Evolutionary conservation across 2,797 vertebrate genomes (phyloP).

Genomic region (Amblyraja radiata): DNA sequence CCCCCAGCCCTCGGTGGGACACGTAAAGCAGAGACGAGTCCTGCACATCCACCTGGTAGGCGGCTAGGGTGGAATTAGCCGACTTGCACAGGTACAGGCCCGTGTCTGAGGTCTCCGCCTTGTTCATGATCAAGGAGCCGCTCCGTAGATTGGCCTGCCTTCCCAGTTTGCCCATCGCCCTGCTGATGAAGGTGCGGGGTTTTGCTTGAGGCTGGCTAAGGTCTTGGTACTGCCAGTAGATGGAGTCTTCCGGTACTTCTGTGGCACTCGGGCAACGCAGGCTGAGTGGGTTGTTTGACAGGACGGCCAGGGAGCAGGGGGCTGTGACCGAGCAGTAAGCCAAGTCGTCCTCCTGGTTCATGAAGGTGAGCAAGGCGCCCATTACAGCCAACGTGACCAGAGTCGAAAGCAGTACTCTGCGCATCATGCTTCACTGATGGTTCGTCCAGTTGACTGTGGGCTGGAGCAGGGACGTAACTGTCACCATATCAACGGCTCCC

Average conservation of each 20-base stretch:
- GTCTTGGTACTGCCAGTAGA: background rate
- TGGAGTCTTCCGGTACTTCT: no score
- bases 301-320: no score
- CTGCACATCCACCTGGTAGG: constrained; percentile 44
- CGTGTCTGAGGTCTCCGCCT: constrained; percentile 42
- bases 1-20: no score
- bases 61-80: background rate
- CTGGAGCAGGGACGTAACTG: background rate
- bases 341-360: background rate
- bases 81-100: constrained; percentile 48
- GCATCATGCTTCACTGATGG: background rate
- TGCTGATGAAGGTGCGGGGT: background rate
- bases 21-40: no score
- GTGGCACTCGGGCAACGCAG: no score
- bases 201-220: background rate
- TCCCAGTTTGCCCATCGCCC: background rate
- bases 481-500: no score
- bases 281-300: no score
- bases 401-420: background rate
- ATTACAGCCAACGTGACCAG: background rate
- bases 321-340: background rate
- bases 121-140: constrained; percentile 41
- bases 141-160: background rate
- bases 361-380: background rate
- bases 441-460: no score